Percentiles rank a stretch among this genome's conserved stretches.
Evolutionary conservation across 1,140 invertebrate genomes (phyloP).

Genomic region (Ceratoteleas bidentatus): DNA sequence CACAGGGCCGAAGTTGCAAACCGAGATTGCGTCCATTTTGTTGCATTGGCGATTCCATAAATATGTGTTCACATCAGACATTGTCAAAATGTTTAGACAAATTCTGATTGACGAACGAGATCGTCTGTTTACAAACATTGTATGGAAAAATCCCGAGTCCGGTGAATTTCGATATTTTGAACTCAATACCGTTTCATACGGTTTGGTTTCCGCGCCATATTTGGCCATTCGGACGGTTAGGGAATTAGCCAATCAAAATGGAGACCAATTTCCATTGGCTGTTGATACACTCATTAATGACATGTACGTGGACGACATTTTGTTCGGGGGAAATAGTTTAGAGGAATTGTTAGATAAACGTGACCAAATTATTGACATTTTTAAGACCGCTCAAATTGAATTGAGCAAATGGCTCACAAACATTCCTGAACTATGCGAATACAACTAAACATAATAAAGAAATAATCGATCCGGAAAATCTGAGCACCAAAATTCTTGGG

Average conservation of each 20-base stretch:
- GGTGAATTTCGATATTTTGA: neutral
- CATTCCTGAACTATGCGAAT: neutral
- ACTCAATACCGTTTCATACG: conserved; percentile 2
- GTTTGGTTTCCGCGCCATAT: neutral
- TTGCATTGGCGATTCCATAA: neutral
- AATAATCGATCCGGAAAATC: neutral
- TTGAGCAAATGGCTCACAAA: conserved; percentile 1
- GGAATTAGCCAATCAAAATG: neutral
- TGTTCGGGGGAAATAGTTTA: neutral
- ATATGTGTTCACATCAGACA: neutral
- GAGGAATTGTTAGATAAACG: neutral
- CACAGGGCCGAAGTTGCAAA: conserved; percentile 5
- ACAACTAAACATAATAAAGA: neutral
- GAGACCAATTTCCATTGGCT: neutral
- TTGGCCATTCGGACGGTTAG: neutral
- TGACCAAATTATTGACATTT: neutral
- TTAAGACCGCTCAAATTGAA: neutral
- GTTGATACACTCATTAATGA: neutral
- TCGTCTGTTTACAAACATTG: neutral
- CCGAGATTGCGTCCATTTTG: neutral
- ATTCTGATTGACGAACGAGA: neutral
- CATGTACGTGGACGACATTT: conserved; percentile 3
- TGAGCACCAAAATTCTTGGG: conserved; percentile 1
- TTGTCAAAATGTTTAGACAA: conserved; percentile 9
- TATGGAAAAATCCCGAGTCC: neutral